Conservation (phyloP, 2,797 vertebrate species). For the Chaetodon trifasciatus region DNA sequence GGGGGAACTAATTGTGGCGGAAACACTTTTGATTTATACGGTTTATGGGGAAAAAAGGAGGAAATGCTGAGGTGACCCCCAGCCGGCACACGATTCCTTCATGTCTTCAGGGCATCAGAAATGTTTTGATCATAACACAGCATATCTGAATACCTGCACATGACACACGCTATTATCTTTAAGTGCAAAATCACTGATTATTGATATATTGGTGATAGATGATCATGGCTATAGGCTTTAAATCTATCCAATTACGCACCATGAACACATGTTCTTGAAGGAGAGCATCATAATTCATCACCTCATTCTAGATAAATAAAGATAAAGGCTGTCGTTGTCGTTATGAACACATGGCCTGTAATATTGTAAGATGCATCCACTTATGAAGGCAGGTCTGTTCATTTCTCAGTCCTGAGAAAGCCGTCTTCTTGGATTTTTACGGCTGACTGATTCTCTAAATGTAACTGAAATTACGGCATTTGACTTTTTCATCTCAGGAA, state of each 20-base stretch:
- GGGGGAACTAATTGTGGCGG: slow-evolving; percentile 10
- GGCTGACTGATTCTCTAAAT: neutral
- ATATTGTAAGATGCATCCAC: neutral
- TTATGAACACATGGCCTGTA: neutral
- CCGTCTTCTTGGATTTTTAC: neutral
- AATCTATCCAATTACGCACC: neutral
- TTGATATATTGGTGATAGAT: neutral
- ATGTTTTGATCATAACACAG: neutral
- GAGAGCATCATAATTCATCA: neutral
- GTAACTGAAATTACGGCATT: neutral
- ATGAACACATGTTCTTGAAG: neutral
- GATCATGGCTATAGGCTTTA: neutral
- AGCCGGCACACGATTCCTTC: neutral
- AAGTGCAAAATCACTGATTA: too few species aligned
- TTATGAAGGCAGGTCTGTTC: neutral
- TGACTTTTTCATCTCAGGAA: neutral
- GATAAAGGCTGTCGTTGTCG: neutral
- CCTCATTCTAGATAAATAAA: neutral
- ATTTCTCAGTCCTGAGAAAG: neutral
- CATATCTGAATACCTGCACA: too few species aligned
- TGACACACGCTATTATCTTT: neutral
- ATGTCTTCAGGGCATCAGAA: neutral
- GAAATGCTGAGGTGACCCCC: neutral
- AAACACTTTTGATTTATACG: slow-evolving; percentile 17
- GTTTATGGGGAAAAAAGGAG: neutral